Evolutionary conservation across 2,888 invertebrate genomes (phyloP).

Genomic region (Diadromus collaris): DNA sequence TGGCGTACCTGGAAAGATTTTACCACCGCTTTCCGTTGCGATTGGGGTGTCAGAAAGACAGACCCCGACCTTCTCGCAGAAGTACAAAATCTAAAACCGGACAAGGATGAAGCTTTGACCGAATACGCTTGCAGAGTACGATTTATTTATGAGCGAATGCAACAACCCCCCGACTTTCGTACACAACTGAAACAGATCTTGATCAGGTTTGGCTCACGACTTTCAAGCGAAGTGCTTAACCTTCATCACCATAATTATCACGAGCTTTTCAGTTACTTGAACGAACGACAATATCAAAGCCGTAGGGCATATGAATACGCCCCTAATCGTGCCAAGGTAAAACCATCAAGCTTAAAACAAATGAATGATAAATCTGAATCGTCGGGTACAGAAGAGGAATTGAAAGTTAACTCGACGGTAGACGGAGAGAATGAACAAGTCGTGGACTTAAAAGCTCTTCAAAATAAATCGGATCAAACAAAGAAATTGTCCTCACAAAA

Average conservation of each 20-base stretch:
- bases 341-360: background rate
- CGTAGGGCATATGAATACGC: background rate
- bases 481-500: background rate
- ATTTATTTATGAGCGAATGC: conserved; percentile 43
- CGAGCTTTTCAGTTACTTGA: conserved; percentile 18
- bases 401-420: background rate
- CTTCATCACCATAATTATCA: background rate
- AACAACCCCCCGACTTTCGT: conserved; percentile 31
- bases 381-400: background rate
- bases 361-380: background rate
- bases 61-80: conserved; percentile 33
- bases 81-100: conserved; percentile 34
- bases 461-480: background rate
- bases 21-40: conserved; percentile 29
- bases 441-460: background rate
- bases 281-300: conserved; percentile 17
- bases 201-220: conserved; percentile 22
- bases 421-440: background rate
- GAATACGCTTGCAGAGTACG: conserved; percentile 42
- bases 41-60: conserved; percentile 34
- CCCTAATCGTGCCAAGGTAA: background rate
- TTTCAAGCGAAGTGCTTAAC: conserved; percentile 33
- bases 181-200: conserved; percentile 40
- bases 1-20: conserved; percentile 42
- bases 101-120: conserved; percentile 33